phyloP scores from a whole-genome alignment of 2,113 vertebrate genomes.

The Orthonyx spaldingii region DNA sequence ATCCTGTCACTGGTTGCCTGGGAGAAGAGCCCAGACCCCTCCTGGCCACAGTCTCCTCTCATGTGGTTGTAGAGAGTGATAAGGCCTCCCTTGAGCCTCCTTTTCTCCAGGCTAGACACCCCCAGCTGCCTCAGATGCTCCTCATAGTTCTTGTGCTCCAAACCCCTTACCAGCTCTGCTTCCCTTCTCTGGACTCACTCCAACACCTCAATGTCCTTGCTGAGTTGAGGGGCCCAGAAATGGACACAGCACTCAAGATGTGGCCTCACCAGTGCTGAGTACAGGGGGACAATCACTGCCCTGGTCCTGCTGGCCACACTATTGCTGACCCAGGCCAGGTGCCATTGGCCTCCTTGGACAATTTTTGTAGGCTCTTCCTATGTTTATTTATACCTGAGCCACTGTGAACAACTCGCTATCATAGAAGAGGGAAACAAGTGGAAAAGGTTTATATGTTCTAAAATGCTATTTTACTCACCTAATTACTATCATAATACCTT shows the following conservation, averaged over 20 bases:
- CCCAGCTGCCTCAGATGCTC: background rate
- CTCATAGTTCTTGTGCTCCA: background rate
- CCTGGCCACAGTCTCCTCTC: accelerated
- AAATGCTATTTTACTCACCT: background rate
- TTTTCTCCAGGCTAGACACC: background rate
- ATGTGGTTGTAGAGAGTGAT: background rate
- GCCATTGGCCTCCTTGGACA: accelerated
- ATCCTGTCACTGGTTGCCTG: background rate
- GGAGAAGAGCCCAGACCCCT: background rate
- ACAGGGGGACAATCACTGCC: background rate
- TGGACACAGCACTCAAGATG: background rate
- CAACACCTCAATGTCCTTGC: background rate
- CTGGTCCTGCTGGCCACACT: background rate
- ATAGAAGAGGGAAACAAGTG: background rate
- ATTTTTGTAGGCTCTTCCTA: background rate
- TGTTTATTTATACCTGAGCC: background rate
- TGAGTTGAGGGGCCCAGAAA: background rate
- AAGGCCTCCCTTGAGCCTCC: background rate
- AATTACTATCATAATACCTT: background rate
- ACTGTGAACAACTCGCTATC: background rate
- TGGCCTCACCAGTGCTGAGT: background rate
- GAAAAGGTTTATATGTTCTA: background rate
- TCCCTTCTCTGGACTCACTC: background rate
- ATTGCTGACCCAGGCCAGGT: background rate
- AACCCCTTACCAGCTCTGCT: background rate